Evolutionary conservation across 2,113 vertebrate species (phyloP).

Genomic region (Cyphomyrus discorhynchus): DNA sequence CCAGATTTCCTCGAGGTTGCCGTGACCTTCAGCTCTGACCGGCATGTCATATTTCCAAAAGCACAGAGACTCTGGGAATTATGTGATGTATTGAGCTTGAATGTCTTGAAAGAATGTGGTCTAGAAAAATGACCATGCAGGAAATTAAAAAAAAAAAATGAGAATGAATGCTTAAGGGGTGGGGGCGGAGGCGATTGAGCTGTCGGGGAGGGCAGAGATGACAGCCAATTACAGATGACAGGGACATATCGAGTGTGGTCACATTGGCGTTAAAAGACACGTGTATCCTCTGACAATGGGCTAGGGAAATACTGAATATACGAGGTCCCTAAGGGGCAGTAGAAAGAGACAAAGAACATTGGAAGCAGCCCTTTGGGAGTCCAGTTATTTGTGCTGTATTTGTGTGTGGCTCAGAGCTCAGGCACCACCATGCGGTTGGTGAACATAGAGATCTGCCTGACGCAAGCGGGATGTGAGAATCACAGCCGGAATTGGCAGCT

Average conservation of each 20-base stretch:
- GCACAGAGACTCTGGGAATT: not conserved
- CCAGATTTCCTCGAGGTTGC: conserved; percentile 4
- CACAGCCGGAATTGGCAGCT: not conserved
- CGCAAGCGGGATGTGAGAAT: not conserved
- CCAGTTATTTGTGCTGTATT: not conserved
- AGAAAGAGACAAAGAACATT: not conserved
- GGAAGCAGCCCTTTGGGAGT: not conserved
- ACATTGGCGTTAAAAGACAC: conserved; percentile 19
- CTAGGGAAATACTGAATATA: conserved; percentile 25
- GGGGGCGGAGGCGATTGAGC: conserved; percentile 6
- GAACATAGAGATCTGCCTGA: not conserved
- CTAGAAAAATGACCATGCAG: not conserved
- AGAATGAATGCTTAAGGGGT: not conserved
- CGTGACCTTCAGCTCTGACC: not conserved
- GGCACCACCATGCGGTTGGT: not conserved
- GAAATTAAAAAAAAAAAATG: not conserved
- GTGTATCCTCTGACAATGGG: conserved; percentile 25
- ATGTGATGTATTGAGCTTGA: not conserved
- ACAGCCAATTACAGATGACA: conserved; percentile 40
- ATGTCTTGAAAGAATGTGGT: not conserved
- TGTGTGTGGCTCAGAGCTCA: not conserved
- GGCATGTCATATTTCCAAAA: not conserved
- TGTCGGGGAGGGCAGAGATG: conserved; percentile 26
- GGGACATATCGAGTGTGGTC: conserved; percentile 30
- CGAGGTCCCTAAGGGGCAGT: conserved; percentile 6